These are phyloP conservation scores for Vicugna pacos DNA, from an alignment of 2,113 vertebrate genomes.

Conservation along the genomic window DNA sequence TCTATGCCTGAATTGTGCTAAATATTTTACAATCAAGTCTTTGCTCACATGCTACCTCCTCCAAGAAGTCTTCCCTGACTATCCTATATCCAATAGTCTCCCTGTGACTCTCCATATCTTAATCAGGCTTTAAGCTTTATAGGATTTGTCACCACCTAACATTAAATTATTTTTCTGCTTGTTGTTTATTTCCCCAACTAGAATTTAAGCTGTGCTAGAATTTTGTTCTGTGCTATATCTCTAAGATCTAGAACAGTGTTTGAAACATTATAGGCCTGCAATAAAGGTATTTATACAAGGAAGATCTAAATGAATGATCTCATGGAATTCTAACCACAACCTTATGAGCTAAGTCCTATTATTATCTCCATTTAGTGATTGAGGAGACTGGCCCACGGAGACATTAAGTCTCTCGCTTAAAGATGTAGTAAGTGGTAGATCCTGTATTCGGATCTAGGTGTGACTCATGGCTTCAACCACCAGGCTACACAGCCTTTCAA, in stretches of 20 bases:
- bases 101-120: background rate
- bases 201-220: background rate
- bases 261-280: background rate
- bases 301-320: slow-evolving; percentile 1
- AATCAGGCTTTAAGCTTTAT: background rate
- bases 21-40: background rate
- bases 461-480: background rate
- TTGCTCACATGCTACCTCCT: background rate
- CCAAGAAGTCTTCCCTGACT: background rate
- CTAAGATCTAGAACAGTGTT: background rate
- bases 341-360: slow-evolving; percentile 21
- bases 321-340: slow-evolving; percentile 21
- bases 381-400: background rate
- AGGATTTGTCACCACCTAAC: background rate
- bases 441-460: background rate
- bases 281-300: background rate
- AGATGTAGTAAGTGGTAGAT: background rate
- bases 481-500: background rate
- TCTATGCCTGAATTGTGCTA: background rate
- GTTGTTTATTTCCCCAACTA: background rate
- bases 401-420: slow-evolving; percentile 35
- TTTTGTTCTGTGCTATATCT: background rate
- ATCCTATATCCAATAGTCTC: background rate
- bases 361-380: slow-evolving; percentile 37
- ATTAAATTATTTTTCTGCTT: background rate